Percentiles rank a stretch among this genome's conserved stretches.
phyloP scores from a whole-genome alignment of 2,888 invertebrate species.

The Microctonus brassicae region DNA sequence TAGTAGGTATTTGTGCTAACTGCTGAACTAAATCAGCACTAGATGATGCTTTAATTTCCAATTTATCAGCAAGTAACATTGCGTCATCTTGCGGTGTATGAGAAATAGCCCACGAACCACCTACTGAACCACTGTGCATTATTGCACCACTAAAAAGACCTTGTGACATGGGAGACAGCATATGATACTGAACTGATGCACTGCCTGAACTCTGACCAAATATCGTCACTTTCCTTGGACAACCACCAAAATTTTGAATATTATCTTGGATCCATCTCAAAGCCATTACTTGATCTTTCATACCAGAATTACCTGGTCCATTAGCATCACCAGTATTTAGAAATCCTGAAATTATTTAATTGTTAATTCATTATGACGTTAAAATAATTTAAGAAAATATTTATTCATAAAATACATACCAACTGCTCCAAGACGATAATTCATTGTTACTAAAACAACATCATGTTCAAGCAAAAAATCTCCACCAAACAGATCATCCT shows the following conservation, averaged over 20 bases:
- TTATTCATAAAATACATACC: conserved; percentile 48
- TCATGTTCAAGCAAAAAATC: conserved; percentile 62
- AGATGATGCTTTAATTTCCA: conserved; percentile 59
- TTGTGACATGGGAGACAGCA: conserved; percentile 63
- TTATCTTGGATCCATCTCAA: conserved; percentile 62
- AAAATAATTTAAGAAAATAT: not conserved
- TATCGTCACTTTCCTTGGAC: conserved; percentile 57
- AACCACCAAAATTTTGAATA: conserved; percentile 62
- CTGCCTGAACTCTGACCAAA: conserved; percentile 58
- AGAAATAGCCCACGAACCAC: conserved; percentile 54
- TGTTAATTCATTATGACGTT: not conserved
- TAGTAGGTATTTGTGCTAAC: conserved; percentile 51
- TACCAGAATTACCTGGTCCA: conserved; percentile 61
- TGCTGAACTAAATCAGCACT: conserved; percentile 57
- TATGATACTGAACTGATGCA: conserved; percentile 57
- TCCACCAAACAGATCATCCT: conserved; percentile 54
- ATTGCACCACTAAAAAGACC: conserved; percentile 61
- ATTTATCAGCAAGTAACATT: conserved; percentile 59
- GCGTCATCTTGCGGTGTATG: conserved; percentile 55
- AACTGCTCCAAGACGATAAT: conserved; percentile 58
- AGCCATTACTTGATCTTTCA: conserved; percentile 63
- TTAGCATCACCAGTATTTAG: conserved; percentile 57
- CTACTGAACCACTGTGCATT: conserved; percentile 59
- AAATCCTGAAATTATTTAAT: conserved; percentile 50
- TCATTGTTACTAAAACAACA: conserved; percentile 61